Conservation (phyloP, 1,140 invertebrate genomes). For the Alviniconcha marisindica region DNA sequence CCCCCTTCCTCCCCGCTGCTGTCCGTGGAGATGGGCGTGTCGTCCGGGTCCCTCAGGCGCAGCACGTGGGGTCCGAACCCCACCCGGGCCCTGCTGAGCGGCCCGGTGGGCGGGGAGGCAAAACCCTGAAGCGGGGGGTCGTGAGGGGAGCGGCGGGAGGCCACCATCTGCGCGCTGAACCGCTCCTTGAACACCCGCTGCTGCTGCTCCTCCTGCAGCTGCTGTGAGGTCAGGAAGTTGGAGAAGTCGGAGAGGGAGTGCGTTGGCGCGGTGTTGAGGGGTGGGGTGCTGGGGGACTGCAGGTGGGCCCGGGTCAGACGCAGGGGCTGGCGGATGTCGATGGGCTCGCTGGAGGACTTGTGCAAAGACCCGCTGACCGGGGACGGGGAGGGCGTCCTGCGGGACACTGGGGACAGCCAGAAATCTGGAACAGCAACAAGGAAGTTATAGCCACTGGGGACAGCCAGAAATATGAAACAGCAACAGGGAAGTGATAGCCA, state of each 20-base stretch:
- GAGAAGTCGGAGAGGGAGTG: conserved; percentile 21
- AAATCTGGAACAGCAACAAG: conserved; percentile 82
- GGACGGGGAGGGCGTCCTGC: conserved; percentile 73
- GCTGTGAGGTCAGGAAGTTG: conserved; percentile 37
- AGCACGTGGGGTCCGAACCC: conserved; percentile 2
- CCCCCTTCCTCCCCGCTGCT: conserved; percentile 1
- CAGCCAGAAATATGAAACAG: too few species aligned
- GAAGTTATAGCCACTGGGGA: too few species aligned
- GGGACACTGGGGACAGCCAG: conserved; percentile 85
- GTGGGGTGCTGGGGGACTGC: conserved; percentile 5
- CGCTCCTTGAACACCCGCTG: conserved; percentile 31
- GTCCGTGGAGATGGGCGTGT: background rate
- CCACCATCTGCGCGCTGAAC: background rate
- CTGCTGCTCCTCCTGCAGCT: conserved; percentile 6
- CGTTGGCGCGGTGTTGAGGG: conserved; percentile 26
- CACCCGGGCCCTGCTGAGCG: background rate
- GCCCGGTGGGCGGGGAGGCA: background rate
- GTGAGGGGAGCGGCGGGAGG: background rate
- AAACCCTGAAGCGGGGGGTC: background rate
- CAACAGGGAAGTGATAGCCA: too few species aligned
- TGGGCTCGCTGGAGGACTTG: conserved; percentile 70
- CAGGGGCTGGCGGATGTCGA: conserved; percentile 56
- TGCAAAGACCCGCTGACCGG: conserved; percentile 80
- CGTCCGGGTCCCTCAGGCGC: background rate
- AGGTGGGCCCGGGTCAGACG: conserved; percentile 19